These are phyloP conservation scores for Rhysida immarginata DNA, from an alignment of 1,140 invertebrate genomes.

Conservation along the genomic window DNA sequence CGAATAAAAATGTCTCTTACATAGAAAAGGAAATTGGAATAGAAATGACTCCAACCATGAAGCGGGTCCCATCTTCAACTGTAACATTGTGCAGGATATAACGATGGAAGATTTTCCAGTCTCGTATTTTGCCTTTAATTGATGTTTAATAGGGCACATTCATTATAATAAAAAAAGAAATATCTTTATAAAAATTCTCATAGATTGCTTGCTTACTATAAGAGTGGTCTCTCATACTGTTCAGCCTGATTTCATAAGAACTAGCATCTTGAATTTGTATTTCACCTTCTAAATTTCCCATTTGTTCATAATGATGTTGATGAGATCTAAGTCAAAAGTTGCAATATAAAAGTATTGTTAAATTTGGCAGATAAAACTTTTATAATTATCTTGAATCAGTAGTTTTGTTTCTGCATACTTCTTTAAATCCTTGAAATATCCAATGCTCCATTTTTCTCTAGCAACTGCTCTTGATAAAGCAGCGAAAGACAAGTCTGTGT, in stretches of 20 bases:
- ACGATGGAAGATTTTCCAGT: constrained; percentile 52
- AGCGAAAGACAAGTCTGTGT: background rate
- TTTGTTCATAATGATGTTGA: constrained; percentile 57
- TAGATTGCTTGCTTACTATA: background rate
- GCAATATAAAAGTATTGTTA: too few species aligned
- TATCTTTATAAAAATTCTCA: too few species aligned
- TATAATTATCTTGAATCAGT: too few species aligned
- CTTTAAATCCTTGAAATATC: background rate
- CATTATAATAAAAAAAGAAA: too few species aligned
- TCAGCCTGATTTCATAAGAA: background rate
- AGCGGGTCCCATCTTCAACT: constrained; percentile 40
- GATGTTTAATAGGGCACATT: too few species aligned
- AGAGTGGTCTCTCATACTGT: background rate
- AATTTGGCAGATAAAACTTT: too few species aligned
- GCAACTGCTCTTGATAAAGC: background rate
- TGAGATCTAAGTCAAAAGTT: too few species aligned
- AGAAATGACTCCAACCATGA: constrained; percentile 46
- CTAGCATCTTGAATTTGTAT: constrained; percentile 34
- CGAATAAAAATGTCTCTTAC: constrained; percentile 26
- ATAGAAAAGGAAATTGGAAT: constrained; percentile 44
- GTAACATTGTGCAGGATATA: constrained; percentile 54
- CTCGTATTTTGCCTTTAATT: constrained; percentile 42
- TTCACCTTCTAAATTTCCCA: constrained; percentile 37
- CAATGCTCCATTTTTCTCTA: background rate
- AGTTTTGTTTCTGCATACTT: too few species aligned